Evolutionary conservation across 2,888 invertebrate genomes (phyloP).

Genomic region (Xanthorhoe spadicearia): DNA sequence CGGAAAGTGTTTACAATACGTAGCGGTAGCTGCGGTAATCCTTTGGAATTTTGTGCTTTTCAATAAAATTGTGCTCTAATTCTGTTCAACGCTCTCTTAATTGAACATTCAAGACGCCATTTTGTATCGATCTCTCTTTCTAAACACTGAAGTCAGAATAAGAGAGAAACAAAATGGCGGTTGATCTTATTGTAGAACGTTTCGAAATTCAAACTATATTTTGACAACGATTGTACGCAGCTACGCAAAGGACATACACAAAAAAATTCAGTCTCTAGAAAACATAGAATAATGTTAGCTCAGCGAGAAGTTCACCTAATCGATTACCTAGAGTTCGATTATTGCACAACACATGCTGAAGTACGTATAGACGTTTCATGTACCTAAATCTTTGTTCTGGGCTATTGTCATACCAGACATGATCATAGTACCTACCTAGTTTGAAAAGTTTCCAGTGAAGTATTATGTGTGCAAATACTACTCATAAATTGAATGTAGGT

Average conservation of each 20-base stretch:
- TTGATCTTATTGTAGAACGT: not conserved
- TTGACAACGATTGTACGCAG: conserved; percentile 21
- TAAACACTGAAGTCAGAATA: conserved; percentile 1
- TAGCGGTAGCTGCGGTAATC: conserved; percentile 40
- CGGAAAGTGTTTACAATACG: conserved; percentile 51
- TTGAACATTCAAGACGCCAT: conserved; percentile 6
- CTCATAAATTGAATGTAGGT: not conserved
- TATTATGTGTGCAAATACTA: not conserved
- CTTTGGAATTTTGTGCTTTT: conserved; percentile 6
- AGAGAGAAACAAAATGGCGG: conserved; percentile 16
- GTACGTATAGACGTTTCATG: conserved; percentile 76
- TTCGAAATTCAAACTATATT: not conserved
- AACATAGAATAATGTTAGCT: conserved; percentile 59
- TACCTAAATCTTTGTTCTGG: conserved; percentile 42
- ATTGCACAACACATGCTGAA: conserved; percentile 82
- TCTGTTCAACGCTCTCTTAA: not conserved
- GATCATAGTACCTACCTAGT: not conserved
- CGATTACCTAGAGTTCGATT: conserved; percentile 71
- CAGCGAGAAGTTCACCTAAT: conserved; percentile 73
- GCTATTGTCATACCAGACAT: conserved; percentile 15
- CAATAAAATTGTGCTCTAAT: conserved; percentile 1
- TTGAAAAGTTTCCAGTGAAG: not conserved
- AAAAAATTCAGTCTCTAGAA: conserved; percentile 70
- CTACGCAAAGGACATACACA: conserved; percentile 41
- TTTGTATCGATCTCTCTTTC: conserved; percentile 13